A percentile compares a stretch with the other conserved stretches of the same genome.
These are phyloP conservation scores for Oxyruncus cristatus DNA, from an alignment of 2,113 vertebrate genomes.

Conservation along the genomic window DNA sequence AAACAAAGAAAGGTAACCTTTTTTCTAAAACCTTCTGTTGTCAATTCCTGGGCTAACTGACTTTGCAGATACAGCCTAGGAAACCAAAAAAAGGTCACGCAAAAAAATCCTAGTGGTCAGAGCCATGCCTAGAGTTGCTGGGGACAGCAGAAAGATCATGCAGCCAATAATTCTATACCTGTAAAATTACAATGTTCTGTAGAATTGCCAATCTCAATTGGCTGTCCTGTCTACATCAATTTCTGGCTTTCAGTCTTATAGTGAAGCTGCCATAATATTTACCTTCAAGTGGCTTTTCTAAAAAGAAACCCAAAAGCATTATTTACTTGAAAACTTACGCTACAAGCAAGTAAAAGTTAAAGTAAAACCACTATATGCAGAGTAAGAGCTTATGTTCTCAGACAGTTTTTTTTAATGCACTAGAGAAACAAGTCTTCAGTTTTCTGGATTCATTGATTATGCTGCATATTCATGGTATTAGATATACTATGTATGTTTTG, in stretches of 20 bases:
- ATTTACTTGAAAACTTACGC: background rate
- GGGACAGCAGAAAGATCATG: background rate
- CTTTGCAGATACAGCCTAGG: background rate
- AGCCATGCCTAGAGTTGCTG: background rate
- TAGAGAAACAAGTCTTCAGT: background rate
- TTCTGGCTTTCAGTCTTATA: background rate
- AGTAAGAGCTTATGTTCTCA: background rate
- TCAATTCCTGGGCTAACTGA: background rate
- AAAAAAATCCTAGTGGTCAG: background rate
- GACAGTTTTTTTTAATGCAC: background rate
- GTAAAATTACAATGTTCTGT: fast-evolving
- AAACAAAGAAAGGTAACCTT: constrained; percentile 80
- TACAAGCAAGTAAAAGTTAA: background rate
- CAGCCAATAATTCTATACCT: background rate
- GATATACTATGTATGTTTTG: background rate
- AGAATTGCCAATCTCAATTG: background rate
- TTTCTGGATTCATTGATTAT: background rate
- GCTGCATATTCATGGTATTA: background rate
- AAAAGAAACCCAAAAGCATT: background rate
- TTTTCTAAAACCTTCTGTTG: background rate
- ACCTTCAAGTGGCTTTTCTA: background rate
- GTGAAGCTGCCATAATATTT: background rate
- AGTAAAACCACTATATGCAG: background rate
- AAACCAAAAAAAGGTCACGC: background rate
- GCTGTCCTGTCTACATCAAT: background rate